phyloP scores from a whole-genome alignment of 2,113 vertebrate species.

The Microcebus jonahi region DNA sequence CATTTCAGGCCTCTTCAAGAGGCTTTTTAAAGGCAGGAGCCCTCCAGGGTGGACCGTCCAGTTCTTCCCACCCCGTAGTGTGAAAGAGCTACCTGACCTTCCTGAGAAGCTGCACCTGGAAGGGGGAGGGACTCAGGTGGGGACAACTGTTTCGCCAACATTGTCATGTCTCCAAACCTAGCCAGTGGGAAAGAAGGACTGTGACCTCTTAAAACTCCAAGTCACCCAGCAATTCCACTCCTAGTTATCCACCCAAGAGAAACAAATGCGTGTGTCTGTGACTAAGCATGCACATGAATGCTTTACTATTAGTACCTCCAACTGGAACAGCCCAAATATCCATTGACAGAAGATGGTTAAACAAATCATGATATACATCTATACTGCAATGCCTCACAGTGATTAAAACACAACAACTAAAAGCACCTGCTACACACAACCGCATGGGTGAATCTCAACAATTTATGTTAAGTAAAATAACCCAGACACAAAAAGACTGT shows the following conservation, averaged over 20 bases:
- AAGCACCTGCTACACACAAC: background rate
- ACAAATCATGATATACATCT: background rate
- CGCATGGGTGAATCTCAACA: background rate
- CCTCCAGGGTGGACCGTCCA: fast-evolving
- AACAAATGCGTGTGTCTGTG: background rate
- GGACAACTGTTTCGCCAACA: background rate
- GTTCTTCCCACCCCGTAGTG: background rate
- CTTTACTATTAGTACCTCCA: background rate
- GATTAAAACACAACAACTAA: background rate
- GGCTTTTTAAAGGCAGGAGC: background rate
- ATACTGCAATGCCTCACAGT: background rate
- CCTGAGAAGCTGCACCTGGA: background rate
- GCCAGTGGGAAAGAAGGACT: background rate
- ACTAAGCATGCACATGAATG: background rate
- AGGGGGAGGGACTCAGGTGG: background rate
- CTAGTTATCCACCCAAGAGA: background rate
- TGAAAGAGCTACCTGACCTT: background rate
- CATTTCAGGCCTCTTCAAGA: background rate
- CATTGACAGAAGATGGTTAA: background rate
- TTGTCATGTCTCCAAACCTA: background rate
- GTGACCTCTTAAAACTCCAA: background rate
- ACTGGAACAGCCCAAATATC: background rate
- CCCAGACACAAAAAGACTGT: background rate
- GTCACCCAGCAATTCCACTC: background rate
- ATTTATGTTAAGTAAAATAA: background rate